Conservation (phyloP, 2,113 vertebrate species). For the Grammomys surdaster region DNA sequence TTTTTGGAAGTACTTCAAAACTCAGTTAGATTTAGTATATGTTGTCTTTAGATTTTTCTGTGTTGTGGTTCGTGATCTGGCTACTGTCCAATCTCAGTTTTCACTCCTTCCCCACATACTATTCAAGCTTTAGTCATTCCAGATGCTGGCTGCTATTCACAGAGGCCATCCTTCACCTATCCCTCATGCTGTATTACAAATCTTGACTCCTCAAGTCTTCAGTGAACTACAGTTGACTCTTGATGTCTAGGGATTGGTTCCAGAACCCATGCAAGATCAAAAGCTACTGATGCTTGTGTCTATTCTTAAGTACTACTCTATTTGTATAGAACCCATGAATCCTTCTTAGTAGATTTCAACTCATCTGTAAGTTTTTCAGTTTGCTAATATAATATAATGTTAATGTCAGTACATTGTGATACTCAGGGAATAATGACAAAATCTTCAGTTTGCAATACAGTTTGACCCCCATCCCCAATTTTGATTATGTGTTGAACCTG, state of each 20-base stretch:
- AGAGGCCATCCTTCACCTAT: not conserved
- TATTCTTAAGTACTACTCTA: not conserved
- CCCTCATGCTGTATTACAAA: not conserved
- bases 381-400: not conserved
- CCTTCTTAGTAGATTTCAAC: not conserved
- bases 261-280: not conserved
- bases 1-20: constrained; percentile 73
- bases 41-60: constrained; percentile 65
- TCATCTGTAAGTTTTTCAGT: not conserved
- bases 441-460: not conserved
- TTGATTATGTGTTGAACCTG: not conserved
- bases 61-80: constrained; percentile 39
- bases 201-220: not conserved
- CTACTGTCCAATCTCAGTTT: constrained; percentile 30
- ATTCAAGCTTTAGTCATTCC: not conserved
- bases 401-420: not conserved
- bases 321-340: not conserved
- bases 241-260: not conserved
- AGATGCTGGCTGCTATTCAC: not conserved
- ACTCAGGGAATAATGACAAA: not conserved
- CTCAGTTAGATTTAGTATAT: constrained; percentile 63
- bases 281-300: not conserved
- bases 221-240: not conserved
- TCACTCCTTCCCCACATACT: constrained; percentile 1
- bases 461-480: rapidly evolving